Evolutionary conservation across 1,140 invertebrate species (phyloP).

Genomic region (Calephelis virginiensis): DNA sequence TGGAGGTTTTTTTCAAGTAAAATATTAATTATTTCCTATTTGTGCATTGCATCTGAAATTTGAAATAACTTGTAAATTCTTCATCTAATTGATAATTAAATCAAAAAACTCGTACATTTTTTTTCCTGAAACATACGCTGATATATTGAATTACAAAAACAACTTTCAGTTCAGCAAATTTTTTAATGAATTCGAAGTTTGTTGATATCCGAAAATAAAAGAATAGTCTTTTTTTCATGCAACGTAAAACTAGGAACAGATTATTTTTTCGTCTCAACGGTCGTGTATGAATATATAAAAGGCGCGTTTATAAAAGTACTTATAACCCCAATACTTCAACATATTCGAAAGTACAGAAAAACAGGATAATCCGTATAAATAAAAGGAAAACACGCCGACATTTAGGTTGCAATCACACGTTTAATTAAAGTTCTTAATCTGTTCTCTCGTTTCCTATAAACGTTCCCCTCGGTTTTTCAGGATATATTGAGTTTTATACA

Average conservation of each 20-base stretch:
- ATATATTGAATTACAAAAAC: no score
- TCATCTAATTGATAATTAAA: not conserved
- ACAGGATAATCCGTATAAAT: conserved; percentile 15
- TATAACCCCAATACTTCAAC: conserved; percentile 6
- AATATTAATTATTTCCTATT: no score
- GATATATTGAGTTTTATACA: conserved; percentile 9
- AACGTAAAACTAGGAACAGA: not conserved
- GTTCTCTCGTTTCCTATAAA: not conserved
- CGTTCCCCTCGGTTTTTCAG: conserved; percentile 9
- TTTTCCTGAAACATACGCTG: no score
- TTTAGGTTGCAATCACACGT: conserved; percentile 14
- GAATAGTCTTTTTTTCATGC: not conserved
- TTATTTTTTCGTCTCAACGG: not conserved
- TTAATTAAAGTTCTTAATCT: conserved; percentile 13
- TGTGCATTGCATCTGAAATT: not conserved
- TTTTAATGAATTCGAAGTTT: no score
- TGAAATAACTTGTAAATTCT: not conserved
- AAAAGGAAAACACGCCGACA: conserved; percentile 11
- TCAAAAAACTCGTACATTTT: no score
- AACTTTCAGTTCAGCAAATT: no score
- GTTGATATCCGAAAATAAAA: not conserved
- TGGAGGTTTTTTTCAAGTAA: no score
- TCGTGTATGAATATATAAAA: not conserved
- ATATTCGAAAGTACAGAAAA: conserved; percentile 3
- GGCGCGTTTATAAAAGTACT: not conserved